phyloP scores from a whole-genome alignment of 2,113 vertebrate species.

The Oreochromis spilurus region DNA sequence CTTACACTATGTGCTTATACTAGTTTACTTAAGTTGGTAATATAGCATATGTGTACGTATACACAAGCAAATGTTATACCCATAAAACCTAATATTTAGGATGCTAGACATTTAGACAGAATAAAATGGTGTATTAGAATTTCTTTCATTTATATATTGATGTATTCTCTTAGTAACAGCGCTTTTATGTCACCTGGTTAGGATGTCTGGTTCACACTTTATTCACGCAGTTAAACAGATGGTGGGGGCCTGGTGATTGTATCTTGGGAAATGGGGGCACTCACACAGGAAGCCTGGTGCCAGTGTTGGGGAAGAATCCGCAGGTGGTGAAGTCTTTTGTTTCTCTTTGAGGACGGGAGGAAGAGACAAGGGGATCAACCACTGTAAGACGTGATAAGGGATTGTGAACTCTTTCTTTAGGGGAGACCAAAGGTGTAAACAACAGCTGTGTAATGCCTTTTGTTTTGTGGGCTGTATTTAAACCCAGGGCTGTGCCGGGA shows the following conservation, averaged over 20 bases:
- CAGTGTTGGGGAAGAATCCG: background rate
- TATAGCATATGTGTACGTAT: background rate
- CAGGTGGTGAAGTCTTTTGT: background rate
- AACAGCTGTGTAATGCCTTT: background rate
- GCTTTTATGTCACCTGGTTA: background rate
- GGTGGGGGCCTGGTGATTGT: background rate
- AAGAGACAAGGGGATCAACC: background rate
- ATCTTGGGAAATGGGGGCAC: background rate
- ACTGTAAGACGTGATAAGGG: background rate
- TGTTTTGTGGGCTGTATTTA: background rate
- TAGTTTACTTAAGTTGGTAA: background rate
- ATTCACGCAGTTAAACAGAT: background rate
- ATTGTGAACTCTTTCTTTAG: background rate
- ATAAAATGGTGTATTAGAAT: background rate
- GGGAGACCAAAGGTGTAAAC: background rate
- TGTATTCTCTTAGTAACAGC: background rate
- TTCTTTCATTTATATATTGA: background rate
- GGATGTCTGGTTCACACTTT: background rate
- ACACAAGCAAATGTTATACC: background rate
- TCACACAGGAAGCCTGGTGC: background rate
- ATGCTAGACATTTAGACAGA: background rate
- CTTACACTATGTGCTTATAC: background rate
- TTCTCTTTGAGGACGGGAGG: background rate
- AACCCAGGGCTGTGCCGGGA: background rate
- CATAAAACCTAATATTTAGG: background rate